Conservation (phyloP, 2,113 vertebrate genomes). For the Apteryx mantelli region DNA sequence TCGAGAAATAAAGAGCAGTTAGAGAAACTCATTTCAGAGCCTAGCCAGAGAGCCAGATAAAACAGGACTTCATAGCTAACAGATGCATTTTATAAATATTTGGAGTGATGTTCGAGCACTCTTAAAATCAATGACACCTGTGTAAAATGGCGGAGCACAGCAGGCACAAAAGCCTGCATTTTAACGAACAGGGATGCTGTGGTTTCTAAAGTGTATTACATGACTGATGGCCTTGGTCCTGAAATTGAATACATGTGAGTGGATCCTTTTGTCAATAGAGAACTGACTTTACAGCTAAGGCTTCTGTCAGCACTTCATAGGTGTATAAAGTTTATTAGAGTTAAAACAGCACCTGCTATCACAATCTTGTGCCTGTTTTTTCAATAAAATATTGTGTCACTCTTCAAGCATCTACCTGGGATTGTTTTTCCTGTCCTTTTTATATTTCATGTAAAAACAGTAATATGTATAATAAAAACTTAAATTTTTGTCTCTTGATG, state of each 20-base stretch:
- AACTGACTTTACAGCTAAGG: conserved; percentile 7
- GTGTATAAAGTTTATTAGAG: conserved; percentile 36
- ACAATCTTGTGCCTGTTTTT: neutral
- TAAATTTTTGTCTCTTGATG: neutral
- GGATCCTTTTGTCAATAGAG: conserved; percentile 54
- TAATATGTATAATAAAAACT: neutral
- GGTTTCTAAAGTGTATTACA: conserved; percentile 59
- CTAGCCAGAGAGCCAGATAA: conserved; percentile 7
- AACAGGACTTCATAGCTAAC: conserved; percentile 47
- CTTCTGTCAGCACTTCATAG: conserved; percentile 56
- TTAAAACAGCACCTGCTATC: conserved; percentile 60
- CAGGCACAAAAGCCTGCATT: conserved; percentile 47
- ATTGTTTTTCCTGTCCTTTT: neutral
- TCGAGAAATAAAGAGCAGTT: neutral
- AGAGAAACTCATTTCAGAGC: conserved; percentile 21
- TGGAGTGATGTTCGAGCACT: conserved; percentile 55
- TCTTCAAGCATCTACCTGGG: neutral
- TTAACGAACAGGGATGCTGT: conserved; percentile 54
- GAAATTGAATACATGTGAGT: conserved; percentile 68
- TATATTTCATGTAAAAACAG: neutral
- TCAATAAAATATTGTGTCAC: conserved; percentile 5
- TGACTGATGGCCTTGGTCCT: conserved; percentile 61
- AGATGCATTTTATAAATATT: conserved; percentile 63
- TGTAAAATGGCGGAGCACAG: conserved; percentile 54
- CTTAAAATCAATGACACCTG: conserved; percentile 64